Evolutionary conservation across 2,113 vertebrate species (phyloP).

Genomic region (Gymnogyps californianus): DNA sequence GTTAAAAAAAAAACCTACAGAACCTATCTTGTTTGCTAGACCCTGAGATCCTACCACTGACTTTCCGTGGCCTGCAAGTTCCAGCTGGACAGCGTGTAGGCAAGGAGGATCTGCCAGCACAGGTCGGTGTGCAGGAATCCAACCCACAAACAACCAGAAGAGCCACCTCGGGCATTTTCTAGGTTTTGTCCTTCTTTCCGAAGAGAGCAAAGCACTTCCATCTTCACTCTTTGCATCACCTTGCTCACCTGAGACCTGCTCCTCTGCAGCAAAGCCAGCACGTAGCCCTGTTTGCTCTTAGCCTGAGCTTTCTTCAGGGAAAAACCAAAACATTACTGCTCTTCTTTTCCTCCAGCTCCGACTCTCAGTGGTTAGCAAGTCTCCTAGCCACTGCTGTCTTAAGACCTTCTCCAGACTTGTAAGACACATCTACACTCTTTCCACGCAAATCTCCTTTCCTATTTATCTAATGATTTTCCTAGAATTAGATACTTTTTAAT

Average conservation of each 20-base stretch:
- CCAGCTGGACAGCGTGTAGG: background rate
- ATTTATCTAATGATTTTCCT: background rate
- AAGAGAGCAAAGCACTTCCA: background rate
- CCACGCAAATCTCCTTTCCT: background rate
- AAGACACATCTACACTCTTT: background rate
- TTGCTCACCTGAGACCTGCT: background rate
- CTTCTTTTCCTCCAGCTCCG: background rate
- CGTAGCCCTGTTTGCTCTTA: background rate
- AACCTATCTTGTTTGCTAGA: background rate
- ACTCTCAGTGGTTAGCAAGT: background rate
- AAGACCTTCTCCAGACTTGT: background rate
- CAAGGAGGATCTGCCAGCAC: background rate
- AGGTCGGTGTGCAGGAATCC: background rate
- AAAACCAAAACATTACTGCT: background rate
- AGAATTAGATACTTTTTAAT: background rate
- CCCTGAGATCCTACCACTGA: background rate
- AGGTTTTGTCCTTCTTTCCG: background rate
- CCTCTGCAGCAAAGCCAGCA: background rate
- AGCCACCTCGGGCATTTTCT: background rate
- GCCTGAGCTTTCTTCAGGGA: background rate
- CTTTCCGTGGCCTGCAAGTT: background rate
- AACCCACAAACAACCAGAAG: rapidly evolving
- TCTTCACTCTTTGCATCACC: background rate
- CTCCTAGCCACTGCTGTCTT: background rate
- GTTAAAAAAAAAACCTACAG: background rate